A percentile compares a stretch with the other conserved stretches of the same genome.
Evolutionary conservation across 2,888 invertebrate species (phyloP).

Genomic region (Eueremaeus valkanovi): DNA sequence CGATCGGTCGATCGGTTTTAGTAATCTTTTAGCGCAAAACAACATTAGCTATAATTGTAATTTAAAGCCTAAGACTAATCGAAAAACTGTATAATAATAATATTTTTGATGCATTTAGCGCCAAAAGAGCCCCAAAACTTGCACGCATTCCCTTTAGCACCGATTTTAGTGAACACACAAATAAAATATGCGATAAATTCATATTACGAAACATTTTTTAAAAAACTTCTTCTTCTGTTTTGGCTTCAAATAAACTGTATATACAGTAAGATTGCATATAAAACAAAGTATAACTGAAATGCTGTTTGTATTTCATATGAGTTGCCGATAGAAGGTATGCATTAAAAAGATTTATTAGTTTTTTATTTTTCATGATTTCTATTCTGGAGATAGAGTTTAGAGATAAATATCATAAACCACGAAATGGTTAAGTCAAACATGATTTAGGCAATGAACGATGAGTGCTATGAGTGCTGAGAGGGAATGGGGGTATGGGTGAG

Average conservation of each 20-base stretch:
- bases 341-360: slow-evolving; percentile 31
- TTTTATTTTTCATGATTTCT: slow-evolving; percentile 21
- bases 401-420: slow-evolving; percentile 34
- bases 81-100: background rate
- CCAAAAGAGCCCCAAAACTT: slow-evolving; percentile 9
- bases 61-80: background rate
- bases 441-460: slow-evolving; percentile 24
- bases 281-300: background rate
- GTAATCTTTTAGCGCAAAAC: background rate
- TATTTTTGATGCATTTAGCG: slow-evolving; percentile 32
- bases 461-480: background rate
- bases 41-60: background rate
- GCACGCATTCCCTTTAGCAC: slow-evolving; percentile 29
- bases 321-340: slow-evolving; percentile 28
- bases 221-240: background rate
- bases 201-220: background rate
- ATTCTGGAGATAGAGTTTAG: background rate
- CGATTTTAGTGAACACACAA: background rate
- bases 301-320: slow-evolving; percentile 11
- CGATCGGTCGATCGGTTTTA: no score
- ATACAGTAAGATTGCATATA: background rate
- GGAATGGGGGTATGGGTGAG: background rate
- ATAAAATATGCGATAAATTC: background rate
- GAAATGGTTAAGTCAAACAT: slow-evolving; percentile 34
- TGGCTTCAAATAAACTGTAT: background rate